Evolutionary conservation across 2,888 invertebrate genomes (phyloP), one percentile per base, ranked within the genome.

Genomic region (Philopedon plagiatum): DNA sequence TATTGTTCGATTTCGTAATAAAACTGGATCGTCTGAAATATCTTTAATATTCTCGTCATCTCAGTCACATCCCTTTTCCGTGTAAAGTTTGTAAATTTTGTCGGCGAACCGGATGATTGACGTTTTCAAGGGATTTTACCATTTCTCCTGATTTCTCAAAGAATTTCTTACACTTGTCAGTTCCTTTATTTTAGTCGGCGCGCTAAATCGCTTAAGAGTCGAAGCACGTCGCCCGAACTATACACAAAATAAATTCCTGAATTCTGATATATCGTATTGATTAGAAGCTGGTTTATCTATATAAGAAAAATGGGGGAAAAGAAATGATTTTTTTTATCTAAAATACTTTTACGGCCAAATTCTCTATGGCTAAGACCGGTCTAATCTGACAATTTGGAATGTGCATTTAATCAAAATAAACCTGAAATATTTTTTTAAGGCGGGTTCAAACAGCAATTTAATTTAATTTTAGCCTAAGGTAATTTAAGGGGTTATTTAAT

Each of bases 111-210:
- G 80, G 78, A 79, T 83, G 83, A 83, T 82, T 83, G 83, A 83
- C 83, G 80, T 83, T 83, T 83, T 82, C 79, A 76, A 76, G 78
- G 79, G 79, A 79, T 79, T 78, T 81, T 77, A 76, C 77, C 75
- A 71, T 75, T 75, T 79, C 76, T 78, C 76, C 78, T 80, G 82
- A 83, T 83, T 83, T 82, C 81, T 79, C 79, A 77, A 76, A 80
- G 81, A 82, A 81, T 80, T 81, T 79, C 81, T 81, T 80, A 78
- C 82, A 81, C 81, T 83, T 83, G 82, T 82, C 83, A 81, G 80
- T 82, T 83, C 78, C 81, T 80, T 81, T 81, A 77, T 81, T 78
- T 79, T 73, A 76, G 34, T 8, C 65, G 57, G 41, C 13, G 41
- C 13, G 46, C 18, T 32, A 63, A 41, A 29, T 39, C 11, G 56